These are phyloP conservation scores for Drosophila athabasca DNA, from an alignment of 1,140 invertebrate genomes.

Conservation along the genomic window DNA sequence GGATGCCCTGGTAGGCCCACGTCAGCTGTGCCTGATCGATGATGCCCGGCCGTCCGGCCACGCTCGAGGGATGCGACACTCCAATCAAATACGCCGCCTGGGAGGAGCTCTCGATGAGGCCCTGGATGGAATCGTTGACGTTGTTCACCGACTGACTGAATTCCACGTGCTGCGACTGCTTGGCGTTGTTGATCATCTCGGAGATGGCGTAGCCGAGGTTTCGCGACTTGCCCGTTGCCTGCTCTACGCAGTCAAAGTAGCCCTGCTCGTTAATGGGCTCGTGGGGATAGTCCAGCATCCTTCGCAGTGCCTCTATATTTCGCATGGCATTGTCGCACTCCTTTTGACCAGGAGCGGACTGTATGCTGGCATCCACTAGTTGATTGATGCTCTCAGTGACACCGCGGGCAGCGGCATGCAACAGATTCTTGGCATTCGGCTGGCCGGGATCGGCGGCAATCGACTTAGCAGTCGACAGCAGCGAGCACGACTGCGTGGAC, in stretches of 20 bases:
- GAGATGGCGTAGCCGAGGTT: constrained; percentile 94
- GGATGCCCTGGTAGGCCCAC: constrained; percentile 94
- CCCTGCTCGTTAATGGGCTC: constrained; percentile 94
- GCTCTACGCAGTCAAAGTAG: constrained; percentile 97
- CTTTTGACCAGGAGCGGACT: constrained; percentile 95
- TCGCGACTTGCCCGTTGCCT: constrained; percentile 97
- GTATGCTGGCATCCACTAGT: constrained; percentile 92
- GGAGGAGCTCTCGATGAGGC: constrained; percentile 96
- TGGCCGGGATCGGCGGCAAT: constrained; percentile 94
- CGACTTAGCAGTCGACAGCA: constrained; percentile 94
- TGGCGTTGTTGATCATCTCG: constrained; percentile 96
- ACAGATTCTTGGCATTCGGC: constrained; percentile 95
- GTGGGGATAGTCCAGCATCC: constrained; percentile 92
- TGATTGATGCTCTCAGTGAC: constrained; percentile 97
- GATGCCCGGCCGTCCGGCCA: constrained; percentile 94
- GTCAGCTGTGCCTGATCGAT: constrained; percentile 96
- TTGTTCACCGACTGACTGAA: constrained; percentile 94
- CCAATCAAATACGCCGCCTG: constrained; percentile 97
- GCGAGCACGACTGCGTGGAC: constrained; percentile 93
- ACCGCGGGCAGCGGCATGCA: constrained; percentile 92
- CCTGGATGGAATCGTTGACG: constrained; percentile 94
- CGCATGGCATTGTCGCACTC: constrained; percentile 98
- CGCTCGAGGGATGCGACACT: constrained; percentile 94
- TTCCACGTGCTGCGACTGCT: constrained; percentile 92
- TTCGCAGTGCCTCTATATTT: constrained; percentile 93